Evolutionary conservation across 2,797 vertebrate species (phyloP), one percentile per base, ranked within the genome.

Genomic region (Acanthornis magna): DNA sequence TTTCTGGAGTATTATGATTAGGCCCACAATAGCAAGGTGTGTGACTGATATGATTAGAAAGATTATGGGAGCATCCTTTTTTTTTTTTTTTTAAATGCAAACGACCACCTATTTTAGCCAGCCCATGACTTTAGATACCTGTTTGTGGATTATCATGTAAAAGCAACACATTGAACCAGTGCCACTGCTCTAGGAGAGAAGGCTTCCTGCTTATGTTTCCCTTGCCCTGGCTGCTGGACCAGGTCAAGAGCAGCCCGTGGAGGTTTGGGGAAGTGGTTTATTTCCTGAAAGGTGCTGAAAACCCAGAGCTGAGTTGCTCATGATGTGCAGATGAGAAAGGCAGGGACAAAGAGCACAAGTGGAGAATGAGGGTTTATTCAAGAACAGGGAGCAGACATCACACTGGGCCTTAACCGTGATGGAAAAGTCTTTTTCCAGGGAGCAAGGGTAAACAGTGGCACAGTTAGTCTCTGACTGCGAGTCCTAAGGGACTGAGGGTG

Each of bases 381-480:
- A 82, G 20, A 58, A 9, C 10, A 61, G 36, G 40, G 18, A 74
- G 18, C 11, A 82, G 54, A 32, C 15, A 36, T 32, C 30, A 22
- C 21, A 13, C 9, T 25, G 27, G 18, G 20, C 8, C 26, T 47
- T n/a, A 82, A 55, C 8, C 9, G 26, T 58, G 61, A 48, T 20
- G 16, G 42, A 42, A 51, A 82, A 51, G 14, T 11, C n/a, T 55
- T 87, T 73, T 65, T 55, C n/a, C 23, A 26, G n/a, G 25, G 10
- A 72, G 26, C 13, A 47, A 81, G 32, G 17, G 22, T 42, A 58
- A 27, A 71, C 23, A n/a, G 8, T 23, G 11, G 23, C 20, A n/a
- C 20, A 30, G 2, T 10, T 67, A 53, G 6, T 19, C 36, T 65
- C 22, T 47, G 22, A 36, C 40, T 72, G 16, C 0, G 0, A 38